phyloP scores from a whole-genome alignment of 2,113 vertebrate genomes.

The Cairina moschata region DNA sequence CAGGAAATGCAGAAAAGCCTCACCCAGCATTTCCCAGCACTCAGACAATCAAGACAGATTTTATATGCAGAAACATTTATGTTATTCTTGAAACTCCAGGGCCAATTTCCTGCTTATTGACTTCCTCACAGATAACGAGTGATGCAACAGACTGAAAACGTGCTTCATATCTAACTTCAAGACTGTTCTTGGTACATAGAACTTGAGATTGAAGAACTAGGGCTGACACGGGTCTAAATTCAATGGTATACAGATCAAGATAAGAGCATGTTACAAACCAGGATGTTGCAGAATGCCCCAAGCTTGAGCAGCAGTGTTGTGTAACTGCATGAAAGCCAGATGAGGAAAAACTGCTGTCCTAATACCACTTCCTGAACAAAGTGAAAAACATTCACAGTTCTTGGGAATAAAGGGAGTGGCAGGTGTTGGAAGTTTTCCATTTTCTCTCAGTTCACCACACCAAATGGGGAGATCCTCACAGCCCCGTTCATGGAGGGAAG shows the following conservation, averaged over 20 bases:
- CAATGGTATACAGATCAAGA: background rate
- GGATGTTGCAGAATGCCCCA: background rate
- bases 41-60: background rate
- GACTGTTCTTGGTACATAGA: background rate
- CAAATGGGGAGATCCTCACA: too few relatives aligned
- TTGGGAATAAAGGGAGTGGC: too few relatives aligned
- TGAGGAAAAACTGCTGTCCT: background rate
- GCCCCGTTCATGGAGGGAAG: too few relatives aligned
- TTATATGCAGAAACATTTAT: background rate
- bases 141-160: background rate
- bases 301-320: background rate
- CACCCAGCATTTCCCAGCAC: conserved; percentile 15
- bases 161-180: background rate
- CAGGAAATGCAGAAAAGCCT: background rate
- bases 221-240: background rate
- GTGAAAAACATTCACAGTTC: background rate
- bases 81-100: background rate
- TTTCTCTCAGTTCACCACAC: too few relatives aligned
- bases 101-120: background rate
- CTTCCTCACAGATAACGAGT: background rate
- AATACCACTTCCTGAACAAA: background rate
- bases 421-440: too few relatives aligned
- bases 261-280: background rate
- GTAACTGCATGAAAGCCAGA: background rate
- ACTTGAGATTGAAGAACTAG: background rate